Conservation (phyloP, 2,888 invertebrate species). For the Eulithis prunata region DNA sequence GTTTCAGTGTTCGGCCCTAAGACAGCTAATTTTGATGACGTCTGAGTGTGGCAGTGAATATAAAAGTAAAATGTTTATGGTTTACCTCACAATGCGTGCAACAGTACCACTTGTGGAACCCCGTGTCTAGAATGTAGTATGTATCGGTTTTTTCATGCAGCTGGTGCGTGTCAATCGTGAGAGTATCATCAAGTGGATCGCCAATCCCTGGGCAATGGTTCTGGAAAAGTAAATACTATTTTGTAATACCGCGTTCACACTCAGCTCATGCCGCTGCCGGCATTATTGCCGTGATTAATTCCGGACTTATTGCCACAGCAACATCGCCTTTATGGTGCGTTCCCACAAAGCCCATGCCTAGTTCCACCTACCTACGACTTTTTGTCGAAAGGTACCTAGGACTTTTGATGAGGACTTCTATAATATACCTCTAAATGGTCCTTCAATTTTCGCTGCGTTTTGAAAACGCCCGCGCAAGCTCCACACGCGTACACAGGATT, state of each 20-base stretch:
- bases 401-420: too few species aligned
- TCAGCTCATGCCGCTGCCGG: too few species aligned
- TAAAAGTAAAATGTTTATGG: background rate
- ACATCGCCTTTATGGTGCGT: too few species aligned
- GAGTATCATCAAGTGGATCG: slow-evolving; percentile 44
- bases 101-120: slow-evolving; percentile 55
- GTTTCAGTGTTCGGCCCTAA: too few species aligned
- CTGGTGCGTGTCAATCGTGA: slow-evolving; percentile 58
- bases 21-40: too few species aligned
- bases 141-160: slow-evolving; percentile 37
- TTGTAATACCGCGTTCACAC: too few species aligned
- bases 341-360: too few species aligned
- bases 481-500: slow-evolving; percentile 64
- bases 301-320: too few species aligned
- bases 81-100: slow-evolving; percentile 70
- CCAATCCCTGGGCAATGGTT: slow-evolving; percentile 54
- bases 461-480: slow-evolving; percentile 65
- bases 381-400: too few species aligned
- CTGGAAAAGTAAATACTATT: slow-evolving; percentile 48
- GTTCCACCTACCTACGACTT: too few species aligned
- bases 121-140: slow-evolving; percentile 49
- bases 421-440: slow-evolving; percentile 64
- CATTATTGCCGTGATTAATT: too few species aligned
- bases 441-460: slow-evolving; percentile 54
- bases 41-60: too few species aligned